A percentile compares a stretch with the other conserved stretches of the same genome.
Conservation (phyloP, 2,888 invertebrate genomes). For the Drosophila cyrtoloma region DNA sequence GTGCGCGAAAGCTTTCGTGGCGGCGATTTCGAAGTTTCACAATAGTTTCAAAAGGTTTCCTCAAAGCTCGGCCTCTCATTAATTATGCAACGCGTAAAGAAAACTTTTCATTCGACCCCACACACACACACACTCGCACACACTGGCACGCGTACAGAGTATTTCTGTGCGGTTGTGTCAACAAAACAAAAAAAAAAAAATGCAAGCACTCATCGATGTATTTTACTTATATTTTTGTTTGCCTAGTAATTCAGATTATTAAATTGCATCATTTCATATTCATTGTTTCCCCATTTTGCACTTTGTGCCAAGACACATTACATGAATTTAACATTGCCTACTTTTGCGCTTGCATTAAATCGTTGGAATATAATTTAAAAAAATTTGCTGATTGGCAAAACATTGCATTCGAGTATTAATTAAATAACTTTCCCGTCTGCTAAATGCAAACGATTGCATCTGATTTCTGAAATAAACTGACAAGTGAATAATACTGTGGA, state of each 20-base stretch:
- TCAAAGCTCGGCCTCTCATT: slow-evolving; percentile 48
- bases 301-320: neutral
- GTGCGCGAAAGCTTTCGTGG: slow-evolving; percentile 21
- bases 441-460: neutral
- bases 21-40: slow-evolving; percentile 31
- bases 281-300: neutral
- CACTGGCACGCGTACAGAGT: neutral
- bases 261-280: neutral
- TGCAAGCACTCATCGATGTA: too few species aligned
- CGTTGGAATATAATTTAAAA: neutral
- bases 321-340: neutral
- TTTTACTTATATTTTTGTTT: neutral
- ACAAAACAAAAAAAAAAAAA: neutral
- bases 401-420: neutral
- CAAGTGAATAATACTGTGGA: neutral
- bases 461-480: neutral
- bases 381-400: neutral
- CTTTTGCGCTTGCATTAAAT: slow-evolving; percentile 11
- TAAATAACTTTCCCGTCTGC: neutral
- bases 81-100: slow-evolving; percentile 56
- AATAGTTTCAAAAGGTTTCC: slow-evolving; percentile 30
- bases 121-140: neutral
- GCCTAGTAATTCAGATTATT: neutral
- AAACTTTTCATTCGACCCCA: slow-evolving; percentile 55
- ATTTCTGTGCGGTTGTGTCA: slow-evolving; percentile 4